Base-by-base conservation (phyloP, 2,113 vertebrate genomes). In the Machaerirhynchus nigripectus region DNA sequence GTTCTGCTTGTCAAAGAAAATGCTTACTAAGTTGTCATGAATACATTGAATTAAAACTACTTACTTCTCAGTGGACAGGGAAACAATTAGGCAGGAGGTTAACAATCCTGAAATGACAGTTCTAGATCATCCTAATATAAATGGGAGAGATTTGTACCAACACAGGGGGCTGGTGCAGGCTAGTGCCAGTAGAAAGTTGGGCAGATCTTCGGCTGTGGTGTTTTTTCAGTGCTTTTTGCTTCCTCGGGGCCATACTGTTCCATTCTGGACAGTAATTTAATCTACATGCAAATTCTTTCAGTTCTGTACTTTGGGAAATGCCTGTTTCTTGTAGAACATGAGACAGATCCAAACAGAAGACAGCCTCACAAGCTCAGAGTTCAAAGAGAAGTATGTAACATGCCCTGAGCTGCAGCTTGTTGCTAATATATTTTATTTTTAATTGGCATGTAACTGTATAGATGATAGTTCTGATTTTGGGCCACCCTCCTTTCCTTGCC, bases 11-110 rank as follows among this genome's bases (percentile, higher is more conserved):
- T 90, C 86, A 95, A 84, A 93, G 73, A 68, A 89, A 95, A 89
- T 60, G 93, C 95, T 94, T 94, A 92, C 93, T 95, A 79, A 86
- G 80, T 87, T 92, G 90, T 78, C 61, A 69, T 84, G 69, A 97
- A 79, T 75, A 74, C 84, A 82, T 1, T 86, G 83, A 94, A 90
- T 93, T 65, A 87, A 94, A 95, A 80, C 73, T 87, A 80, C 84
- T 94, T 94, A 85, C 28, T 89, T 90, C 83, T 94, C 95, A 93
- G 68, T 87, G 88, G 86, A 75, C 86, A 90, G 88, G 93, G 69
- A 94, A 84, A 86, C 88, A 96, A 93, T 89, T 68, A 44, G 85
- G 59, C 88, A 87, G 93, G 64, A 91, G 84, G 80, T 60, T 86
- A 90, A 68, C 59, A 74, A 55, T 80, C 53, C 73, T 88, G 76